A percentile compares a stretch with the other conserved stretches of the same genome.
Conservation (phyloP, 2,113 vertebrate species). For the Rhynchomys soricoides region DNA sequence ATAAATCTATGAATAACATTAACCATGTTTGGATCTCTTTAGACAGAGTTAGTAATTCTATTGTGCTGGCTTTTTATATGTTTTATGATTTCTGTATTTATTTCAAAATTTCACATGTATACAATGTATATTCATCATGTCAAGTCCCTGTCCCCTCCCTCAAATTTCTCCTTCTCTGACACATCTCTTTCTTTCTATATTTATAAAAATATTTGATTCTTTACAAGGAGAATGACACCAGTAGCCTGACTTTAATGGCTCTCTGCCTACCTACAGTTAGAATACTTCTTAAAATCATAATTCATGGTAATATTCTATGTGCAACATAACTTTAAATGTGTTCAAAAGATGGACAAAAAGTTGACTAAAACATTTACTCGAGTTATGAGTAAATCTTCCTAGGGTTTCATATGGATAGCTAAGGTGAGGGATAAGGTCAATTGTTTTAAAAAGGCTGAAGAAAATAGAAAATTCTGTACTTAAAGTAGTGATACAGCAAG, state of each 20-base stretch:
- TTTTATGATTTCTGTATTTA: not conserved
- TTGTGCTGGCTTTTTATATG: not conserved
- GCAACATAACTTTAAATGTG: not conserved
- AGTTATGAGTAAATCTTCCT: constrained; percentile 38
- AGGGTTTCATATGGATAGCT: not conserved
- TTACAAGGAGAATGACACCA: not conserved
- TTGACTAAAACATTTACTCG: not conserved
- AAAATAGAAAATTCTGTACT: constrained; percentile 12
- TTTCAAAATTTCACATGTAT: not conserved
- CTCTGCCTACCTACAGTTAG: constrained; percentile 12
- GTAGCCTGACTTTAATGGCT: constrained; percentile 14
- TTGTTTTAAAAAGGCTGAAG: not conserved
- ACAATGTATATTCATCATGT: not conserved
- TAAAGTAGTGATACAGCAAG: constrained; percentile 15
- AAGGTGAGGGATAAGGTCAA: not conserved
- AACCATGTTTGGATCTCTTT: constrained; percentile 12
- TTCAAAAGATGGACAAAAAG: constrained; percentile 42
- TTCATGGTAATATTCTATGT: not conserved
- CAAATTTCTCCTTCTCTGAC: not conserved
- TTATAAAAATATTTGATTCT: not conserved
- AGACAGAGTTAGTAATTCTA: constrained; percentile 29
- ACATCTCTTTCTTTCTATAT: not conserved
- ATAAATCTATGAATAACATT: not conserved
- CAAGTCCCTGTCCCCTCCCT: not conserved
- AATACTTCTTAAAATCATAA: constrained; percentile 11